phyloP scores from a whole-genome alignment of 2,888 invertebrate species.

The Lepidonotus clava region DNA sequence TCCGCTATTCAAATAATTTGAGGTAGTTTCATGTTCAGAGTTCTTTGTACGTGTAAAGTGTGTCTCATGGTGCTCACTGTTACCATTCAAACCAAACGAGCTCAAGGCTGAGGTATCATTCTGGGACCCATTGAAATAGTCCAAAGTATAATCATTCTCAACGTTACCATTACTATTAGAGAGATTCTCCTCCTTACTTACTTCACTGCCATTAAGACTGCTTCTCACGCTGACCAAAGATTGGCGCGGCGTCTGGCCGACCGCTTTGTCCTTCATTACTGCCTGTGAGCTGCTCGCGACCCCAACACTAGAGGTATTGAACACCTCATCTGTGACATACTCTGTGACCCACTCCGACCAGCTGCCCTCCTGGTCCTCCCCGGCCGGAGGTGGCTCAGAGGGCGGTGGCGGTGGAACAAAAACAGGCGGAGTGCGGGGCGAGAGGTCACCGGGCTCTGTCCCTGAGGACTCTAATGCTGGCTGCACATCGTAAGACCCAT shows the following conservation, averaged over 20 bases:
- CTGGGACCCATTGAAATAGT: conserved; percentile 1
- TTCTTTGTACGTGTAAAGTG: no score
- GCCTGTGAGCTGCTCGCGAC: background rate
- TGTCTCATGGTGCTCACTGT: no score
- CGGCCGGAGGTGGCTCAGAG: conserved; percentile 43
- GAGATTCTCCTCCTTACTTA: background rate
- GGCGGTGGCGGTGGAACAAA: conserved; percentile 57
- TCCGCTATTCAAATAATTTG: no score
- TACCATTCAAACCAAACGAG: no score
- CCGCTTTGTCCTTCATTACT: background rate
- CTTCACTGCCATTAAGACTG: background rate
- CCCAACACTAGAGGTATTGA: background rate
- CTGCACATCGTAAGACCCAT: conserved; percentile 56
- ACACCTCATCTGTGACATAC: background rate
- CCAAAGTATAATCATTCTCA: background rate
- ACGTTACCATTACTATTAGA: background rate
- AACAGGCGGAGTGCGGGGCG: conserved; percentile 27
- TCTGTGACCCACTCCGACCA: conserved; percentile 40
- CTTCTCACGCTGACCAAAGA: background rate
- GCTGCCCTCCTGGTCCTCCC: background rate
- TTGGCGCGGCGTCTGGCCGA: background rate
- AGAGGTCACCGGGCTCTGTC: background rate
- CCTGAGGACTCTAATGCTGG: background rate
- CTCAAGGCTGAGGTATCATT: background rate
- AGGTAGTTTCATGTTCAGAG: no score